Percentiles rank a stretch among this genome's conserved stretches.
These are phyloP conservation scores for Chaenodraco wilsoni DNA, from an alignment of 2,797 vertebrate genomes.

Conservation along the genomic window DNA sequence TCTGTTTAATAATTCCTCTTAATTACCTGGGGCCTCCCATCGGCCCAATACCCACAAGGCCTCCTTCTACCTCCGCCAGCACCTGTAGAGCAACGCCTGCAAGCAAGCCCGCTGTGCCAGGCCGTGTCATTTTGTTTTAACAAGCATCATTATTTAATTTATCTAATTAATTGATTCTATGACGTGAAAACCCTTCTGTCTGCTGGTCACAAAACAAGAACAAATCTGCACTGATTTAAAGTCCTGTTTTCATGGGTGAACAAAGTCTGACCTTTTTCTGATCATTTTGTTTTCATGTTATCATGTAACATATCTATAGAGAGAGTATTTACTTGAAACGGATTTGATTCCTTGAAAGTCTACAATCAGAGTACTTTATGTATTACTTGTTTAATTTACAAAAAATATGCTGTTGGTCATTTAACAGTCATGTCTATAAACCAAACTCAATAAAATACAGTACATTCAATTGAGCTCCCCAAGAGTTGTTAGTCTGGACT, in stretches of 20 bases:
- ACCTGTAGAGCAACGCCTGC: constrained; percentile 37
- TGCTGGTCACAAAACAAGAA: constrained; percentile 2
- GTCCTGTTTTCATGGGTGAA: neutral
- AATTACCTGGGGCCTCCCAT: constrained; percentile 44
- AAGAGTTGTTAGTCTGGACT: neutral
- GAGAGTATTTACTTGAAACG: neutral
- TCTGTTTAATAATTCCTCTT: constrained; percentile 42
- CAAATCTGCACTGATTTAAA: constrained; percentile 12
- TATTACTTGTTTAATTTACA: neutral
- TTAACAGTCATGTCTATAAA: neutral
- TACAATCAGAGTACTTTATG: neutral
- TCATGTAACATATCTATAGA: neutral
- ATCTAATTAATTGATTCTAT: neutral
- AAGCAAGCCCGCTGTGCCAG: neutral
- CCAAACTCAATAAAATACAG: neutral
- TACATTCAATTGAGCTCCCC: neutral
- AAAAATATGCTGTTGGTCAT: neutral
- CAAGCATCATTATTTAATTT: neutral
- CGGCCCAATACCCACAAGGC: constrained; percentile 10
- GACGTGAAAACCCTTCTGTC: neutral
- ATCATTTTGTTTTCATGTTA: no score
- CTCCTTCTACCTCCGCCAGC: constrained; percentile 13
- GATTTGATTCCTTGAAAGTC: no score
- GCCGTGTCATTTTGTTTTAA: neutral
- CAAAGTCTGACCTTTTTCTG: neutral